phyloP scores from a whole-genome alignment of 2,888 invertebrate genomes.

The Temnothorax ravouxi region DNA sequence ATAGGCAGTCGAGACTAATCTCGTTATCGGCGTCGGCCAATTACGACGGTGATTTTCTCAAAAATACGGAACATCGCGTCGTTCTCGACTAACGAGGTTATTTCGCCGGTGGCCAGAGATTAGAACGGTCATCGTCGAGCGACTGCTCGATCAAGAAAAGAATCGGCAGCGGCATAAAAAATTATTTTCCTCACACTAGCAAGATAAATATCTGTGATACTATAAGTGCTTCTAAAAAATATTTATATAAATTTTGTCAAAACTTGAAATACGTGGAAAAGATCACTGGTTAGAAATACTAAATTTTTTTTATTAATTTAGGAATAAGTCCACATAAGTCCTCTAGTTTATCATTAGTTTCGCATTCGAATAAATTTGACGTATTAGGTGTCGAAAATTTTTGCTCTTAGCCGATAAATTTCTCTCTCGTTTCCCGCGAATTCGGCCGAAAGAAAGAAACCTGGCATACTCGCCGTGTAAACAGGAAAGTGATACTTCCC shows the following conservation, averaged over 20 bases:
- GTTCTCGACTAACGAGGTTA: constrained; percentile 46
- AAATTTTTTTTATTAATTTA: not conserved
- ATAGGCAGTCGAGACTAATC: constrained; percentile 49
- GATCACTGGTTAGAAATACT: not conserved
- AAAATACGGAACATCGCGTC: constrained; percentile 46
- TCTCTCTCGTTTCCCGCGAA: constrained; percentile 14
- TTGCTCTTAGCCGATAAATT: constrained; percentile 18
- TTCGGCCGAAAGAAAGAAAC: constrained; percentile 28
- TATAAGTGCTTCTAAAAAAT: not conserved
- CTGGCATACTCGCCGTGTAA: constrained; percentile 58
- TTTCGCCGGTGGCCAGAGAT: not conserved
- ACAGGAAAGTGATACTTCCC: constrained; percentile 68
- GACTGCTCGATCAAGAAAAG: not conserved
- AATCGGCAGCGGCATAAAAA: not conserved
- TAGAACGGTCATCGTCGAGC: not conserved
- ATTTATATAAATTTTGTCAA: not conserved
- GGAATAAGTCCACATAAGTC: not conserved
- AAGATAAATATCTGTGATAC: not conserved
- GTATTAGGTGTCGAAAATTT: constrained; percentile 6
- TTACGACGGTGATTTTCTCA: constrained; percentile 51
- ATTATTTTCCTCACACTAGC: not conserved
- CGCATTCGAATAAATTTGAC: not conserved
- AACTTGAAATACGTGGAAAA: not conserved
- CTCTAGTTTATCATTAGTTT: not conserved
- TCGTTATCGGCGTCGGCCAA: constrained; percentile 48